Evolutionary conservation across 2,888 invertebrate species (phyloP).

Genomic region (Erebia aethiops): DNA sequence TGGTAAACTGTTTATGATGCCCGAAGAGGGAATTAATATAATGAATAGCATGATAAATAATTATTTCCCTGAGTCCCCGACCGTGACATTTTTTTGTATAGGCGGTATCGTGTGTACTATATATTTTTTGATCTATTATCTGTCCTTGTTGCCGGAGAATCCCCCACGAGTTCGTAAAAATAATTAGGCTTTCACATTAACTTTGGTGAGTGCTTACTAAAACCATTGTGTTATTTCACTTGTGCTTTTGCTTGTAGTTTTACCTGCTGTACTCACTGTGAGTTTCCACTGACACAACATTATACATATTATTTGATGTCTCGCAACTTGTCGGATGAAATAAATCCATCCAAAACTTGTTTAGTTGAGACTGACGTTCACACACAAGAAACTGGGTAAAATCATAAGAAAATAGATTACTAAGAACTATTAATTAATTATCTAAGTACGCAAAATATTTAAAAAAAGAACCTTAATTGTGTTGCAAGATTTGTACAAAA

Average conservation of each 20-base stretch:
- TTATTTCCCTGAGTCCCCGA: background rate
- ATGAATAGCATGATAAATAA: background rate
- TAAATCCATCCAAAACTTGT: too few species aligned
- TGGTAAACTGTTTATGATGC: background rate
- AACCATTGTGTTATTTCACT: background rate
- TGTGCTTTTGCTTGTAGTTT: background rate
- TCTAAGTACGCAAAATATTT: too few species aligned
- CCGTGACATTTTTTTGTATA: background rate
- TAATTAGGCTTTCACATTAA: background rate
- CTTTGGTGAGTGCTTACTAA: constrained; percentile 4
- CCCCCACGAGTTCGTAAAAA: background rate
- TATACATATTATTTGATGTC: too few species aligned
- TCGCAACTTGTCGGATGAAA: too few species aligned
- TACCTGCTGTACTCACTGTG: background rate
- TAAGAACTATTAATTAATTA: too few species aligned
- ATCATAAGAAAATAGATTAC: too few species aligned
- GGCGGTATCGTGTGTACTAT: background rate
- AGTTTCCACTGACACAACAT: too few species aligned
- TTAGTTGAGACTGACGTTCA: too few species aligned
- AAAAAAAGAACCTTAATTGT: too few species aligned
- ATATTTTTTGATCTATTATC: background rate
- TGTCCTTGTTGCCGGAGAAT: background rate
- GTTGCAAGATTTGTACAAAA: too few species aligned
- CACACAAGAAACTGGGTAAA: too few species aligned
- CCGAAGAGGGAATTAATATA: background rate